phyloP scores from a whole-genome alignment of 2,113 vertebrate genomes.

The Chlorodrepanis virens region DNA sequence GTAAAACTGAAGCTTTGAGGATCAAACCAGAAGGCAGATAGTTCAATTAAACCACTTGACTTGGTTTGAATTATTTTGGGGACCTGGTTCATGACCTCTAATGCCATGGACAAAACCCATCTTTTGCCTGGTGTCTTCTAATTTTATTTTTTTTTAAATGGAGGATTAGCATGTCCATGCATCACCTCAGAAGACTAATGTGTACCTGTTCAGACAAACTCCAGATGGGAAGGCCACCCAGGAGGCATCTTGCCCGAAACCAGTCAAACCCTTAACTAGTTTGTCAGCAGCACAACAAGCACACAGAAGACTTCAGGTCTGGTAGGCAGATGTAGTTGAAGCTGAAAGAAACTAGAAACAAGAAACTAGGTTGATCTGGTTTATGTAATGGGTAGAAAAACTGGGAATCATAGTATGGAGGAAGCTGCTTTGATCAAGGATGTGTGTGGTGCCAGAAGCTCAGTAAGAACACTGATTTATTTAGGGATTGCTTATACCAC shows the following conservation, averaged over 20 bases:
- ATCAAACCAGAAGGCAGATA: conserved; percentile 5
- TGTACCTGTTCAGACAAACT: conserved; percentile 49
- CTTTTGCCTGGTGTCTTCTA: not conserved
- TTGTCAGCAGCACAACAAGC: not conserved
- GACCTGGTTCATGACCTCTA: conserved; percentile 11
- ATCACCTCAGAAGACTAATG: conserved; percentile 2
- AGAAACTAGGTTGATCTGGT: conserved; percentile 40
- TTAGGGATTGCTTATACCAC: not conserved
- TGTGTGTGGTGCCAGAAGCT: not conserved
- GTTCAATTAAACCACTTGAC: conserved; percentile 35
- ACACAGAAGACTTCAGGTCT: conserved; percentile 16
- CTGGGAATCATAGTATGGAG: not conserved
- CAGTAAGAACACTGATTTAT: conserved; percentile 25
- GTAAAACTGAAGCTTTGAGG: not conserved
- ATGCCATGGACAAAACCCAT: not conserved
- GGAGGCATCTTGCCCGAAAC: not conserved
- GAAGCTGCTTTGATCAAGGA: conserved; percentile 20
- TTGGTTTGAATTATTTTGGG: conserved; percentile 1
- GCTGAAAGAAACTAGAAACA: conserved; percentile 19
- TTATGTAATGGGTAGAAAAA: conserved; percentile 17
- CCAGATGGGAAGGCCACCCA: conserved; percentile 52
- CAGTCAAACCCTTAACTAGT: not conserved
- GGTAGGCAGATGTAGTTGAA: conserved; percentile 52
- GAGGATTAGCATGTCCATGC: conserved; percentile 9
- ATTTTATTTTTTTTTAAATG: not conserved